Conservation (phyloP, 2,797 vertebrate species). For the Cynopterus sphinx region DNA sequence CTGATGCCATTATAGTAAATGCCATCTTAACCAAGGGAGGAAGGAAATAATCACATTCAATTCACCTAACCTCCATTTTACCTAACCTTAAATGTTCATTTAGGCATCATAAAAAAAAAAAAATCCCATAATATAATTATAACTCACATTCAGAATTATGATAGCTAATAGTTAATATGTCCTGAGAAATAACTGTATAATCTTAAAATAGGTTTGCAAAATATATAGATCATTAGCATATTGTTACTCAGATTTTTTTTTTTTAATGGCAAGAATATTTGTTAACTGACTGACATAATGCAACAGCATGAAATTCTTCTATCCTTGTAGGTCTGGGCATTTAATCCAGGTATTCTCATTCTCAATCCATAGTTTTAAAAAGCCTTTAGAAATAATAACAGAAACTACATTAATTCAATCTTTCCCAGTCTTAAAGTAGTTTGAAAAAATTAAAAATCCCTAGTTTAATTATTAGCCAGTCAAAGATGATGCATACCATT, state of each 20-base stretch:
- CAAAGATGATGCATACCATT: neutral
- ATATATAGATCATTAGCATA: neutral
- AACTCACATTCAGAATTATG: neutral
- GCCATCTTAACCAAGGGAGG: neutral
- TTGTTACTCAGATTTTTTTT: neutral
- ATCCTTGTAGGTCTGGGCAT: neutral
- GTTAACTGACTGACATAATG: neutral
- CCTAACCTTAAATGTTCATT: neutral
- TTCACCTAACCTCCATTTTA: neutral
- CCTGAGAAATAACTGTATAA: neutral
- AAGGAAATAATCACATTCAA: neutral
- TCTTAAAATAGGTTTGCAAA: conserved; percentile 9
- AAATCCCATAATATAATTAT: neutral
- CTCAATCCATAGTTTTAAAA: neutral
- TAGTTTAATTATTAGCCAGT: conserved; percentile 4
- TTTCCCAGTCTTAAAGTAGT: neutral
- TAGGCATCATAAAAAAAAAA: neutral
- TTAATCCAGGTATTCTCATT: neutral
- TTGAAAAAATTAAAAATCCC: conserved; percentile 27
- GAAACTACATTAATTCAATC: neutral
- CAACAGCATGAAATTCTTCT: neutral
- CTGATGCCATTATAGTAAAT: neutral
- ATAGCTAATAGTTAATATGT: conserved; percentile 5
- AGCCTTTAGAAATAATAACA: neutral
- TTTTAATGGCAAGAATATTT: neutral